Evolutionary conservation across 2,797 vertebrate species (phyloP).

Genomic region (Psittacula derbiana): DNA sequence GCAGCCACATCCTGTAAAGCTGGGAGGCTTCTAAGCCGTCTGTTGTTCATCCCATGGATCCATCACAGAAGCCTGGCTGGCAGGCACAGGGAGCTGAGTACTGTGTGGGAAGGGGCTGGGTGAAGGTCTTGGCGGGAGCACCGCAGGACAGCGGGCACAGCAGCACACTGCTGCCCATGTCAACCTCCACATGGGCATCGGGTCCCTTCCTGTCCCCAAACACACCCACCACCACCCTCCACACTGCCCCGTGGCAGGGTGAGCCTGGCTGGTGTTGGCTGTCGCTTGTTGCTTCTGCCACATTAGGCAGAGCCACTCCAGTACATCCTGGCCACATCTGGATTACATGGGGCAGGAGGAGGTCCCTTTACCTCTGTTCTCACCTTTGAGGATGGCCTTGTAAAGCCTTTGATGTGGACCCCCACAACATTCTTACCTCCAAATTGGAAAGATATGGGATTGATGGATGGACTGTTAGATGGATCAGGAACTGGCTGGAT

Average conservation of each 20-base stretch:
- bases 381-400: background rate
- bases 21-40: background rate
- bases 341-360: background rate
- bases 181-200: fast-evolving
- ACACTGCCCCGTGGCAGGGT: fast-evolving
- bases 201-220: background rate
- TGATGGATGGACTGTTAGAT: background rate
- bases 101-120: background rate
- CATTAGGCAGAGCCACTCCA: background rate
- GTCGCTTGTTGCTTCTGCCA: background rate
- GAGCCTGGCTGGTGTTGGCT: background rate
- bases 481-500: background rate
- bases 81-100: background rate
- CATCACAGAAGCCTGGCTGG: background rate
- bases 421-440: background rate
- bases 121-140: background rate
- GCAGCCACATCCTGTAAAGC: fast-evolving
- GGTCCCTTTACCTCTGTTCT: background rate
- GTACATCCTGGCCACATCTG: background rate
- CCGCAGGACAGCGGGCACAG: background rate
- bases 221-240: background rate
- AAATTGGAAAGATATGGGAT: background rate
- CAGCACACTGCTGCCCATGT: background rate
- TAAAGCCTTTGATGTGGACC: background rate
- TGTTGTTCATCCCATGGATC: fast-evolving